Conservation (phyloP, 2,113 vertebrate genomes). For the Peromyscus leucopus region DNA sequence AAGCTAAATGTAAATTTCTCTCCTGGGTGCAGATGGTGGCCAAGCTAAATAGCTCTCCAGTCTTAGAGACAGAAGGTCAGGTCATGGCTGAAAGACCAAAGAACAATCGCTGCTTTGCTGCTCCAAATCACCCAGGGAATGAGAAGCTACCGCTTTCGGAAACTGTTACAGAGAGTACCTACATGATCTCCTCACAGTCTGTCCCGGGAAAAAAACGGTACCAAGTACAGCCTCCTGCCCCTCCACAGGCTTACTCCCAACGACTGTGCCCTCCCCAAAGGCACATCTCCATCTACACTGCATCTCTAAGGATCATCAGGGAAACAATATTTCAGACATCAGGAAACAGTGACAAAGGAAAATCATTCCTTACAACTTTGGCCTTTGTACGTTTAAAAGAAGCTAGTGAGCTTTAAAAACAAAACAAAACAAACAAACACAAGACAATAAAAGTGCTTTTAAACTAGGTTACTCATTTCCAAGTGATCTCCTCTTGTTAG, state of each 20-base stretch:
- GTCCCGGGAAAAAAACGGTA: conserved; percentile 39
- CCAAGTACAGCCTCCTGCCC: not conserved
- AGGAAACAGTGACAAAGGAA: conserved; percentile 34
- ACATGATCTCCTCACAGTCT: conserved; percentile 60
- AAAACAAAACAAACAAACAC: not conserved
- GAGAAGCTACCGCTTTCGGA: conserved; percentile 76
- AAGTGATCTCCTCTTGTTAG: not conserved
- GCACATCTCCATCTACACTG: conserved; percentile 13
- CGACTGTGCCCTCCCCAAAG: not conserved
- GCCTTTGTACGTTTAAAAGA: conserved; percentile 23
- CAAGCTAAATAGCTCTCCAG: conserved; percentile 80
- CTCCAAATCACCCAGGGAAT: conserved; percentile 71
- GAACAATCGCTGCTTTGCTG: conserved; percentile 85
- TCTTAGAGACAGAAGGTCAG: conserved; percentile 86
- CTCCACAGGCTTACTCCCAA: not conserved
- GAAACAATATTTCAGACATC: not conserved
- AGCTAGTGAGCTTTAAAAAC: not conserved
- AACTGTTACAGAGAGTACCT: conserved; percentile 74
- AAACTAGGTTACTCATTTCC: not conserved
- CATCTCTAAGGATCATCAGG: not conserved
- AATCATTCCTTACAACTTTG: not conserved
- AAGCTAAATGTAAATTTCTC: conserved; percentile 84
- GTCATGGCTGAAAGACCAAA: conserved; percentile 88
- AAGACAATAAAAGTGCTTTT: not conserved
- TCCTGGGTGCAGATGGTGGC: conserved; percentile 86